These are phyloP conservation scores for Procavia capensis DNA, from an alignment of 2,113 vertebrate genomes.

Conservation along the genomic window DNA sequence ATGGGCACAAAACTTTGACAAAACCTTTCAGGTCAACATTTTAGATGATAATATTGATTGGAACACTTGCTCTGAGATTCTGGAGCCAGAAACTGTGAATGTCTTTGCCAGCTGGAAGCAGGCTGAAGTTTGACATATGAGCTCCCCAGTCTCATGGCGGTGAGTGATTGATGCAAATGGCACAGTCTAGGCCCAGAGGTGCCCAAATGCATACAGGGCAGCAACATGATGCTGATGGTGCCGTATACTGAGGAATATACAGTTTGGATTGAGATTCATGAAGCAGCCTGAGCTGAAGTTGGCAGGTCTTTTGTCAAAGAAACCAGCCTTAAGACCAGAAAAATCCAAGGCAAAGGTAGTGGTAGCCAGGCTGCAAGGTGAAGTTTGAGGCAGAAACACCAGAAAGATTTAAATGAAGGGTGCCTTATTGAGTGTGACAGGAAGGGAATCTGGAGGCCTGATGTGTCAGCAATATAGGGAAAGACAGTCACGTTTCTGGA, in stretches of 20 bases:
- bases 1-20: neutral
- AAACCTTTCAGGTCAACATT: slow-evolving; percentile 44
- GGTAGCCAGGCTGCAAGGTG: neutral
- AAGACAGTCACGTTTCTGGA: neutral
- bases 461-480: slow-evolving; percentile 47
- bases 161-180: slow-evolving; percentile 30
- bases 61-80: slow-evolving; percentile 22
- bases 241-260: neutral
- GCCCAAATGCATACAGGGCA: slow-evolving; percentile 11
- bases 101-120: neutral
- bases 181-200: neutral
- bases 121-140: neutral
- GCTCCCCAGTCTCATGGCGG: slow-evolving; percentile 6
- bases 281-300: slow-evolving; percentile 38
- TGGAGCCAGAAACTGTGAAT: neutral
- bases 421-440: slow-evolving; percentile 36
- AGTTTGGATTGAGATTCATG: slow-evolving; percentile 29
- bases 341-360: neutral
- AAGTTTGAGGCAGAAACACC: slow-evolving; percentile 11
- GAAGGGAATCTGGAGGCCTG: slow-evolving; percentile 16
- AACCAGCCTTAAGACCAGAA: slow-evolving; percentile 31
- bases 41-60: slow-evolving; percentile 34
- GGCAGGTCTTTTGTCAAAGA: slow-evolving; percentile 52
- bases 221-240: neutral
- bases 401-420: slow-evolving; percentile 40